These are phyloP conservation scores for Lasioglossum baleicum DNA, from an alignment of 1,140 invertebrate genomes.

Conservation along the genomic window DNA sequence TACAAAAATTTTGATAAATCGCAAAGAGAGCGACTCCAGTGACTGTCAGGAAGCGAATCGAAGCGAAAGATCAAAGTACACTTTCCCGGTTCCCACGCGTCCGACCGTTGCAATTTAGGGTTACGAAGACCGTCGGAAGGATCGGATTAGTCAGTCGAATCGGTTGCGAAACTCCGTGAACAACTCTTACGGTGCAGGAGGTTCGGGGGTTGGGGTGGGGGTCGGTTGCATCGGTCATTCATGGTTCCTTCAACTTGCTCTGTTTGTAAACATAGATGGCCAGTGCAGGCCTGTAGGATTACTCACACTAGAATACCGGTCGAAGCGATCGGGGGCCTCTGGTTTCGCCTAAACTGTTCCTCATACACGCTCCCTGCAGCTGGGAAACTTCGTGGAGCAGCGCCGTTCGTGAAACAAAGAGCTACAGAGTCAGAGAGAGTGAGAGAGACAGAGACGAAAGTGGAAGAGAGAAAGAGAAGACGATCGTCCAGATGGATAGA, in stretches of 20 bases:
- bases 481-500: background rate
- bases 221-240: slow-evolving; percentile 66
- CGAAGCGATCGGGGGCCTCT: slow-evolving; percentile 43
- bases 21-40: too few species aligned
- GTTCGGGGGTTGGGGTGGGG: background rate
- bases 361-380: slow-evolving; percentile 32
- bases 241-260: slow-evolving; percentile 72
- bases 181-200: background rate
- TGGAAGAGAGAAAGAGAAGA: slow-evolving; percentile 12
- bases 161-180: too few species aligned
- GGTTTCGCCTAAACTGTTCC: slow-evolving; percentile 57
- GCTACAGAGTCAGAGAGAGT: slow-evolving; percentile 3
- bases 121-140: too few species aligned
- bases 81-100: too few species aligned
- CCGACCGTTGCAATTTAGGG: too few species aligned
- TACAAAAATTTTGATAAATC: too few species aligned
- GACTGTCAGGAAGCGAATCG: too few species aligned
- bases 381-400: slow-evolving; percentile 9
- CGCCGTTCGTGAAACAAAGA: slow-evolving; percentile 1
- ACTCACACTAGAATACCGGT: slow-evolving; percentile 69
- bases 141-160: too few species aligned
- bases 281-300: slow-evolving; percentile 64
- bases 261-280: slow-evolving; percentile 75
- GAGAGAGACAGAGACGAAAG: slow-evolving; percentile 7
- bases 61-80: too few species aligned